Evolutionary conservation across 2,888 invertebrate genomes (phyloP).

Genomic region (Clanis bilineata): DNA sequence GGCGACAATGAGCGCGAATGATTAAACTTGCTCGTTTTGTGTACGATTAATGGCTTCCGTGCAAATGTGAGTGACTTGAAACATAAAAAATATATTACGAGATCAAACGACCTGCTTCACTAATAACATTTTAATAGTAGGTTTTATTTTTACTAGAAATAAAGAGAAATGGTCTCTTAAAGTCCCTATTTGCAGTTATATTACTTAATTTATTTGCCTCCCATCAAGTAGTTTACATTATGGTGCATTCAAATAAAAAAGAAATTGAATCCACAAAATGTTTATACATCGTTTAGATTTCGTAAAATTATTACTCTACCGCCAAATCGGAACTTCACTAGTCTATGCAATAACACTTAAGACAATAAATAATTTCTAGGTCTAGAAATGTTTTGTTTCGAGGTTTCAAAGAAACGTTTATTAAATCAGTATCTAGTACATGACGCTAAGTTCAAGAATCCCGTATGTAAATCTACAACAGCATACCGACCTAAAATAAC

Average conservation of each 20-base stretch:
- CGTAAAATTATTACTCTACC: too few species aligned
- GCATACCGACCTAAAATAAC: slow-evolving; percentile 2
- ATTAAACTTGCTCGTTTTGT: slow-evolving; percentile 12
- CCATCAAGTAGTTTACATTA: too few species aligned
- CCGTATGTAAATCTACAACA: background rate
- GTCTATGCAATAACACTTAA: too few species aligned
- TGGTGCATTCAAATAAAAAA: too few species aligned
- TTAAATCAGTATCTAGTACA: background rate
- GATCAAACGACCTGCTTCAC: too few species aligned
- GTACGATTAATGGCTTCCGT: slow-evolving; percentile 8
- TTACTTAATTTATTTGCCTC: too few species aligned
- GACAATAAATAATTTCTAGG: background rate
- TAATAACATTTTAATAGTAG: background rate
- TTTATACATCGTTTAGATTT: too few species aligned
- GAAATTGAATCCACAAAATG: too few species aligned
- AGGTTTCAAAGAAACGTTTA: background rate
- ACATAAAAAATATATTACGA: background rate
- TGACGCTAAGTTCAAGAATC: background rate
- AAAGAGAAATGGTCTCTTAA: background rate
- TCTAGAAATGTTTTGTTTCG: background rate
- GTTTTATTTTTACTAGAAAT: background rate
- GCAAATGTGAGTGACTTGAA: background rate
- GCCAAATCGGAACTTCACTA: too few species aligned
- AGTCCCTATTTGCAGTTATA: too few species aligned
- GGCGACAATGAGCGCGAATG: slow-evolving; percentile 12